A percentile compares a stretch with the other conserved stretches of the same genome.
Conservation (phyloP, 23 tunicate species). For the Corella eumyota region DNA sequence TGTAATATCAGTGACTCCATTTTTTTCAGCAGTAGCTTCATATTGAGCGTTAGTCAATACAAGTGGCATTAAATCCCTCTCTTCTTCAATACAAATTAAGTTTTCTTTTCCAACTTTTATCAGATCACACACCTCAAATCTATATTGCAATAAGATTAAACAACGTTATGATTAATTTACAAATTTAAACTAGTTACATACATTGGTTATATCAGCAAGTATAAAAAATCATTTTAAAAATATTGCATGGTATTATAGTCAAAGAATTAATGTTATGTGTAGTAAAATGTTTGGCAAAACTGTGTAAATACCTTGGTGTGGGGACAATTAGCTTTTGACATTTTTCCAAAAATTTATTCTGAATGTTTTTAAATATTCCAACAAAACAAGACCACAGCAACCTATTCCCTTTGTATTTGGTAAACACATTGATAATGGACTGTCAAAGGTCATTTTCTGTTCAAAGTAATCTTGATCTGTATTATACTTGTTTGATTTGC, state of each 20-base stretch:
- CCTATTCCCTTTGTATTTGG: slow-evolving; percentile 66
- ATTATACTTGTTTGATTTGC: slow-evolving; percentile 1
- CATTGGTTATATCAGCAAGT: too few relatives aligned
- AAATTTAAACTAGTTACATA: neutral
- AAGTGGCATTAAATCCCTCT: slow-evolving; percentile 22
- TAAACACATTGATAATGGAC: slow-evolving; percentile 66
- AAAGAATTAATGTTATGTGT: too few relatives aligned
- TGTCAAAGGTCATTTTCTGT: slow-evolving; percentile 15
- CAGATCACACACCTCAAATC: slow-evolving; percentile 4
- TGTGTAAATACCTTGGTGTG: slow-evolving; percentile 11
- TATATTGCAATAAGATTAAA: neutral
- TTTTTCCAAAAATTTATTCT: slow-evolving; percentile 31
- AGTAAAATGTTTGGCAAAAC: neutral
- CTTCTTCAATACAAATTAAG: slow-evolving; percentile 16
- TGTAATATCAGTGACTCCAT: slow-evolving; percentile 10
- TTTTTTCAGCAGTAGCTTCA: neutral
- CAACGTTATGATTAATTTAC: neutral
- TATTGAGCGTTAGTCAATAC: slow-evolving; percentile 13
- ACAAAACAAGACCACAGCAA: slow-evolving; percentile 42
- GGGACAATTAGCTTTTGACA: slow-evolving; percentile 28
- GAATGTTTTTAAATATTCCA: slow-evolving; percentile 44
- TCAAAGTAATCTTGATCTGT: slow-evolving; percentile 8
- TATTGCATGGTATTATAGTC: too few relatives aligned
- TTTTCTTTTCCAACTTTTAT: neutral
- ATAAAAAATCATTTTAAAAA: too few relatives aligned